Evolutionary conservation across 2,888 invertebrate genomes (phyloP), one percentile per base, ranked within the genome.

Genomic region (Microctonus brassicae): DNA sequence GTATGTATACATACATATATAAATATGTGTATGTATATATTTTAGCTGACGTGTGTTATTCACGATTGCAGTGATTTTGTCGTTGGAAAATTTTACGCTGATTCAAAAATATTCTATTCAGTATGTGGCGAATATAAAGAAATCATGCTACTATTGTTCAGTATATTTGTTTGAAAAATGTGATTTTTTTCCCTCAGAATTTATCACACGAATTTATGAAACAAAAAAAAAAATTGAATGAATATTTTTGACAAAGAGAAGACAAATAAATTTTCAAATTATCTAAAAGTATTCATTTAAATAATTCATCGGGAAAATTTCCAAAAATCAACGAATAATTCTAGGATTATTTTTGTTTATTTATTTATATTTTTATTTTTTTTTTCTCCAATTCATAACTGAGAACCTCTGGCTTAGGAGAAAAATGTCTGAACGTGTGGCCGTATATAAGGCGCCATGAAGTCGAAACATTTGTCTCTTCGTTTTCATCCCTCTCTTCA

Each of bases 391-490:
- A 52, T 60, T 47, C 26, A 33, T 42, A 13, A 34, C 52, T 52
- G 61, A 22, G 52, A 61, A 52, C 34, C 52, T 52, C 22, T 58
- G 33, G 47, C n/a, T 63, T 47, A 47, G 60, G 68, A 72, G 53
- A n/a, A n/a, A 17, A 72, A 65, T 60, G 47, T 34, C 53, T 34
- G 33, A 57, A 62, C 42, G 63, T 39, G 53, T 33, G 55, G 22
- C 29, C 17, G 47, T 69, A 64, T 63, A 66, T n/a, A 20, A 36
- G 75, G 72, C 73, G 72, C 72, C 72, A 17, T 61, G 52, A 39
- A 69, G 76, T 72, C 73, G 72, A 73, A 73, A 70, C 26, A 69
- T 58, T 58, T 29, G 42, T 34, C 55, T 65, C 67, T 52, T 36
- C 68, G 29, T 58, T 62, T 60, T 67, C 65, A 52, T 73, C 61